These are phyloP conservation scores for Gyps fulvus DNA, from an alignment of 2,113 vertebrate genomes.

Conservation along the genomic window DNA sequence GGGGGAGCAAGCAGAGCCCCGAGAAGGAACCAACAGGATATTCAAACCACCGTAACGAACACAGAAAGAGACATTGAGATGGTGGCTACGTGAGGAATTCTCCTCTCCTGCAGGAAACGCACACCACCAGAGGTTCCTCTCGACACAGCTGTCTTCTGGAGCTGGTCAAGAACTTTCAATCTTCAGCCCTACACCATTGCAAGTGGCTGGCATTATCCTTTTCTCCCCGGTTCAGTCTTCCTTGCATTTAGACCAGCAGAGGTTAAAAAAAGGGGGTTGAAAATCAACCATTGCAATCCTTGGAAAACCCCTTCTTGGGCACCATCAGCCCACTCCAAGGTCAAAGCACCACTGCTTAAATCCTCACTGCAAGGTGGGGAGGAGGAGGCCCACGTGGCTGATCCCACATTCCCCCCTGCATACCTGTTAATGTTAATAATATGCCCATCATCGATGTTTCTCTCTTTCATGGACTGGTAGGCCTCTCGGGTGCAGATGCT, in stretches of 20 bases:
- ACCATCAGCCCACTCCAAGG: background rate
- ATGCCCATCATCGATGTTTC: constrained; percentile 90
- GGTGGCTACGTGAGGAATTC: background rate
- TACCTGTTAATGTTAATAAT: constrained; percentile 98
- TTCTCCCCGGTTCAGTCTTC: background rate
- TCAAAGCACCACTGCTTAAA: background rate
- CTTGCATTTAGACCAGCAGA: background rate
- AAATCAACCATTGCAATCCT: background rate
- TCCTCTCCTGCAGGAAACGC: background rate
- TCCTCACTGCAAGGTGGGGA: background rate
- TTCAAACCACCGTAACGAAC: rapidly evolving
- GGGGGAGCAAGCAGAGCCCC: background rate
- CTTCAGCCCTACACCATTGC: background rate
- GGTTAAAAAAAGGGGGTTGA: background rate
- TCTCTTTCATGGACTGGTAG: constrained; percentile 94
- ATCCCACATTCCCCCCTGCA: background rate
- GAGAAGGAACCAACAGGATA: background rate
- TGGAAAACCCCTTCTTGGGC: background rate
- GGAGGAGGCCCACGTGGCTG: background rate
- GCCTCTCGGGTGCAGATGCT: constrained; percentile 94
- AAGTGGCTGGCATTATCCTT: background rate
- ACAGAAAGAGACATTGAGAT: rapidly evolving
- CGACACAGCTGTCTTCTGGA: rapidly evolving
- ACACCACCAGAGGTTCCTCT: background rate
- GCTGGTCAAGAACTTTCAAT: background rate